phyloP scores from a whole-genome alignment of 30 jellyfish, hydroid and myxozoan species.

The Chrysaora quinquecirrha region DNA sequence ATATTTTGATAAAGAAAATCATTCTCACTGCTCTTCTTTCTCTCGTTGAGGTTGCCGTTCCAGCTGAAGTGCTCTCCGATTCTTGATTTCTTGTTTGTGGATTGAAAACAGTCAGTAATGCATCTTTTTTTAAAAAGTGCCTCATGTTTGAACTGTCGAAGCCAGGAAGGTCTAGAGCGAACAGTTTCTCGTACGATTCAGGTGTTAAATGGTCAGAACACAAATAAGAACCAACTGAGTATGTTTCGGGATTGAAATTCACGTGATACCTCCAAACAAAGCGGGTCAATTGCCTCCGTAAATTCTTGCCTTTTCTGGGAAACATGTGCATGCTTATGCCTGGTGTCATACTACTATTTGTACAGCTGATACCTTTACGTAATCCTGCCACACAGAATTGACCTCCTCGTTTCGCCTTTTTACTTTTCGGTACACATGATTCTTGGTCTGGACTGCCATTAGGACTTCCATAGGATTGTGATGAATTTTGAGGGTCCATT shows the following conservation, averaged over 20 bases:
- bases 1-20: too few species aligned
- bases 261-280: conserved; percentile 2
- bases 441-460: too few species aligned
- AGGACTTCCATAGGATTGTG: too few species aligned
- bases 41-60: conserved; percentile 8
- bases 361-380: conserved; percentile 5
- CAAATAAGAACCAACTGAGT: background rate
- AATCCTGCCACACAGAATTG: too few species aligned
- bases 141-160: too few species aligned
- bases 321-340: too few species aligned
- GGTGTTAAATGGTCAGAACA: background rate
- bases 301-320: too few species aligned
- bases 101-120: conserved; percentile 1
- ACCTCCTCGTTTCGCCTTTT: conserved; percentile 13
- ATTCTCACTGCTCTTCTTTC: conserved; percentile 8
- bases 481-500: too few species aligned
- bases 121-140: too few species aligned
- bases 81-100: conserved; percentile 2
- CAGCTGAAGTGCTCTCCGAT: background rate
- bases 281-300: conserved; percentile 6
- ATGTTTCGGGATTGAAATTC: conserved; percentile 1
- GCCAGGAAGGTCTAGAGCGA: too few species aligned
- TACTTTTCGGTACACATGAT: too few species aligned
- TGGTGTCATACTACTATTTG: too few species aligned
- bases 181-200: background rate